Conservation (phyloP, 2,888 invertebrate genomes). For the Arge pagana region DNA sequence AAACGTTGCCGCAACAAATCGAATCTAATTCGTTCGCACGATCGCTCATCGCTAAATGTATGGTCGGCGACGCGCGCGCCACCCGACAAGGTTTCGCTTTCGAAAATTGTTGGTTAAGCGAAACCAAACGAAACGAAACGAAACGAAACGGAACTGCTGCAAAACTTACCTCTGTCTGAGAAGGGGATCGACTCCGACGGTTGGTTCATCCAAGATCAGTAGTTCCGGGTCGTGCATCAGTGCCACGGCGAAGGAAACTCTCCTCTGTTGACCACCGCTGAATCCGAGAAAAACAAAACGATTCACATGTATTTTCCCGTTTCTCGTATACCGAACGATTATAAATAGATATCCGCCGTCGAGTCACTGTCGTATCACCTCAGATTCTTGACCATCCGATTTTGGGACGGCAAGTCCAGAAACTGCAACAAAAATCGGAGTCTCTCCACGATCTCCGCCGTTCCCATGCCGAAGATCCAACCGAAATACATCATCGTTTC, state of each 20-base stretch:
- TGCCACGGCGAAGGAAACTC: slow-evolving; percentile 91
- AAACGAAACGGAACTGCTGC: not conserved
- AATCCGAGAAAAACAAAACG: slow-evolving; percentile 33
- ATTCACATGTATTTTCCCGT: not conserved
- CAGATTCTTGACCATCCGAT: slow-evolving; percentile 77
- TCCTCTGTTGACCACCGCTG: slow-evolving; percentile 89
- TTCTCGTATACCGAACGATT: not conserved
- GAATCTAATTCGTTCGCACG: not conserved
- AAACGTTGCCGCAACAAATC: too few relatives aligned
- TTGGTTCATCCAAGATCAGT: slow-evolving; percentile 89
- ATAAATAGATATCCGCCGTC: not conserved
- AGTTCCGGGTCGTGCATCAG: slow-evolving; percentile 92
- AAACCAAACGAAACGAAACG: slow-evolving; percentile 4
- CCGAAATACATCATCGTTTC: slow-evolving; percentile 98
- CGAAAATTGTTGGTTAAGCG: not conserved
- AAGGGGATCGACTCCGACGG: slow-evolving; percentile 90
- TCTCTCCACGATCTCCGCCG: slow-evolving; percentile 77
- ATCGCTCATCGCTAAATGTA: not conserved
- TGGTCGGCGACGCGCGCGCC: slow-evolving; percentile 12
- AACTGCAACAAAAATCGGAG: slow-evolving; percentile 87
- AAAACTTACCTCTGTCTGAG: slow-evolving; percentile 72
- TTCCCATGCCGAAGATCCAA: slow-evolving; percentile 92
- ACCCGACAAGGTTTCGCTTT: slow-evolving; percentile 1
- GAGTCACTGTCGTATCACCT: slow-evolving; percentile 58
- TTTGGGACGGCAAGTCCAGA: slow-evolving; percentile 86